Base-by-base conservation (phyloP, 2,113 vertebrate genomes). In the Oriolus oriolus region DNA sequence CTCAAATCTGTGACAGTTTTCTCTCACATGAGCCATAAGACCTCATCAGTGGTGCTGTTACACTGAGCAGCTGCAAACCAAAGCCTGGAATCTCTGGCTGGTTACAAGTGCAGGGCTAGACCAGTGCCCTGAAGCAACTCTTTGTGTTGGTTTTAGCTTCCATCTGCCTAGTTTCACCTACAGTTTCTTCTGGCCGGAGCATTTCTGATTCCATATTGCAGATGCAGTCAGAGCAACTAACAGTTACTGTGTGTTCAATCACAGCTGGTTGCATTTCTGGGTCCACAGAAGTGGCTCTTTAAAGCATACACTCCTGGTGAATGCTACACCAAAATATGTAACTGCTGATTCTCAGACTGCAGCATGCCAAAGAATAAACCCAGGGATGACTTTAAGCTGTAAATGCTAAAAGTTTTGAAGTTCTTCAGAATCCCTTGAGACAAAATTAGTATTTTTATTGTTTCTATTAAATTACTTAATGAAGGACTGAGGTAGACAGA, bases 61-160 rank as follows among this genome's bases (percentile, higher is more conserved):
- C 19, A 31, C 27, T 31, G 33, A 64, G 37, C 57, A 76, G 27
- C 61, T 91, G 65, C 60, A 91, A 66, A 42, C 23, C 26, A 13
- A 56, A 71, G 37, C 45, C 41, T 59, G 39, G 10, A 24, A 31
- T n/a, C 39, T 87, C 39, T 1, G 65, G 3, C 80, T 78, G 45
- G 18, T 81, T 75, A 26, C 13, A 28, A 70, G 53, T 10, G 9
- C 33, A 49, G 53, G 44, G 41, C 37, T 44, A 68, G 49, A 45
- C 7, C 42, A 47, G 41, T 49, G 22, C 35, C 82, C 42, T 0
- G 0, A 16, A 84, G 19, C 30, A 76, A 14, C 21, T 61, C 31
- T 42, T 53, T 19, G 14, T 23, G 6, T 35, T n/a, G 12, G 17
- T 64, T 69, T 3, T 60, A 37, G 44, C 22, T 24, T 87, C 31